Evolutionary conservation across 1,140 invertebrate genomes (phyloP), one percentile per base, ranked within the genome.

Genomic region (Chironomus tepperi): DNA sequence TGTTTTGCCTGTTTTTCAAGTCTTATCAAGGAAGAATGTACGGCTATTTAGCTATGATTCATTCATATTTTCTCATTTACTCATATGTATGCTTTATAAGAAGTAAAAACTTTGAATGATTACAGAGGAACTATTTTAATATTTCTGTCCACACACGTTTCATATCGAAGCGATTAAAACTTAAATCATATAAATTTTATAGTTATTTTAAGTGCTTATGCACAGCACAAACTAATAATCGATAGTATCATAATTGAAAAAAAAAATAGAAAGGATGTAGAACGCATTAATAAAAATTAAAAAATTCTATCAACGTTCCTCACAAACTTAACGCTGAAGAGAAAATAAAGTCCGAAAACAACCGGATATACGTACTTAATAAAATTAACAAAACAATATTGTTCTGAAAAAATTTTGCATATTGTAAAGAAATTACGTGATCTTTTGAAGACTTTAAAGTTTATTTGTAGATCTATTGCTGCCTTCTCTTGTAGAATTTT

Each of bases 201-300:
- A 34, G 24, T 34, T 34, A 34, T 34, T 34, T 34, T 34, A 34
- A 34, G 24, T 34, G 24, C 24, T 34, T 34, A 34, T 34, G 5
- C 24, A 34, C 24, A 34, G 24, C 24, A 34, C 5, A 34, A 34
- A 34, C 24, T 34, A 34, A 34, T 34, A 34, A 57, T 57, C 47
- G 47, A 57, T 57, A 57, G 7, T n/a, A 57, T 57, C 12, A 57
- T 34, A 34, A 34, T 34, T 57, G 47, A 57, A 57, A 57, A n/a
- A n/a, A 57, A 57, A 57, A n/a, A n/a, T n/a, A 57, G 12, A 57
- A 57, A 57, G 47, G 47, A 57, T 57, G 47, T 57, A 34, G 24
- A 34, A n/a, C 47, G 47, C 47, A 57, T 57, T 57, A 57, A 57
- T 57, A 57, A 57, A 57, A 57, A 57, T 57, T 57, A 57, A 57